phyloP scores from a whole-genome alignment of 2,888 invertebrate species.

The Eupithecia vulgata region DNA sequence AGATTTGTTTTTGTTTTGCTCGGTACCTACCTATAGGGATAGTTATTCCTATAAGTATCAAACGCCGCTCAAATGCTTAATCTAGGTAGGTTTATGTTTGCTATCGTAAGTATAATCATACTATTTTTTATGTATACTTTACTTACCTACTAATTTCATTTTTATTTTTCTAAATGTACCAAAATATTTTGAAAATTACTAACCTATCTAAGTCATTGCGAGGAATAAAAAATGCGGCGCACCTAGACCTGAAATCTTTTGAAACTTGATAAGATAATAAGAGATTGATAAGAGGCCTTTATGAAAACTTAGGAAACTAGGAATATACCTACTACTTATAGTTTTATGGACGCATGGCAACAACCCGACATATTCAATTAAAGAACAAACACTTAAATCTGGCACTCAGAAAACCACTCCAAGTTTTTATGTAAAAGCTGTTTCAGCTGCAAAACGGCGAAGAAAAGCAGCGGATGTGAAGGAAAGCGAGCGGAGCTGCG shows the following conservation, averaged over 20 bases:
- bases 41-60: neutral
- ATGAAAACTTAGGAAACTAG: neutral
- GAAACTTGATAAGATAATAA: neutral
- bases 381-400: constrained; percentile 14
- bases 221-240: neutral
- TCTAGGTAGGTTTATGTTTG: neutral
- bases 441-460: constrained; percentile 74
- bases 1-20: neutral
- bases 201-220: neutral
- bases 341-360: neutral
- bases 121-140: too few relatives aligned
- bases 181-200: neutral
- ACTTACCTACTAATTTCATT: too few relatives aligned
- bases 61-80: neutral
- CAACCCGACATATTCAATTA: constrained; percentile 7
- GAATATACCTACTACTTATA: neutral
- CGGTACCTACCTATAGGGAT: too few relatives aligned
- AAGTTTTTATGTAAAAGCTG: constrained; percentile 61
- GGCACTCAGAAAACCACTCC: constrained; percentile 16
- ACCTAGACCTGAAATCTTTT: constrained; percentile 1
- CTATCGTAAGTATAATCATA: too few relatives aligned
- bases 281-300: too few relatives aligned
- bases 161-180: neutral
- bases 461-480: constrained; percentile 71
- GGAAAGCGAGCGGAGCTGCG: constrained; percentile 64